Evolutionary conservation across 1,140 invertebrate genomes (phyloP), one percentile per base, ranked within the genome.

Genomic region (Monochamus saltuarius): DNA sequence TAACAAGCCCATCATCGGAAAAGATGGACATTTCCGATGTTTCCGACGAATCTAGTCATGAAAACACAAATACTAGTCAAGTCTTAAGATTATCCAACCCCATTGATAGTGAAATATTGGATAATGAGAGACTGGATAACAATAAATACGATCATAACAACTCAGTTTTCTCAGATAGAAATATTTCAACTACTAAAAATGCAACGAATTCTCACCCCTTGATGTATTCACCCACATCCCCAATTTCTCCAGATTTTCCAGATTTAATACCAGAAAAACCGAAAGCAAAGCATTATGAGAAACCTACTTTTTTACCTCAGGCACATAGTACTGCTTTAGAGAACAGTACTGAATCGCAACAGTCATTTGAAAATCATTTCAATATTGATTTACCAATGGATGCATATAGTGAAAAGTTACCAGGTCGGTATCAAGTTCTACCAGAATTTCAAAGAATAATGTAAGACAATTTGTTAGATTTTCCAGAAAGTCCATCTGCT

Each of bases 121-220:
- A 42, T 10, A 46, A 56, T 36, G 34, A 34, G 19, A 42, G 61
- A 56, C 39, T 58, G 49, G 57, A 68, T 42, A 60, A 67, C 14
- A 56, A 56, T 13, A 38, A 61, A 11, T 60, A 58, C 45, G 58
- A 62, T 52, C 53, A 49, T 10, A 40, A 51, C 8, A 56, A 35
- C 14, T 34, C 35, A 2, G 7, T 36, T 16, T 58, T 39, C 7
- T 39, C 9, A 14, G 29, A 51, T 47, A 68, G 56, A 53, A 64
- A 22, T 54, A 42, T 63, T n/a, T 59, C 56, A 39, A 46, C 49
- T 49, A 64, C 46, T 11, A 51, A 73, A 65, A 75, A 74, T 63
- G 73, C 74, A 35, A 77, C 74, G 38, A 68, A 75, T 65, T 75
- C 68, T 42, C 75, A 77, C 67, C 75, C 75, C n/a, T 63, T 77